Evolutionary conservation across 2,888 invertebrate genomes (phyloP), one percentile per base, ranked within the genome.

Genomic region (Portevinia maculata): DNA sequence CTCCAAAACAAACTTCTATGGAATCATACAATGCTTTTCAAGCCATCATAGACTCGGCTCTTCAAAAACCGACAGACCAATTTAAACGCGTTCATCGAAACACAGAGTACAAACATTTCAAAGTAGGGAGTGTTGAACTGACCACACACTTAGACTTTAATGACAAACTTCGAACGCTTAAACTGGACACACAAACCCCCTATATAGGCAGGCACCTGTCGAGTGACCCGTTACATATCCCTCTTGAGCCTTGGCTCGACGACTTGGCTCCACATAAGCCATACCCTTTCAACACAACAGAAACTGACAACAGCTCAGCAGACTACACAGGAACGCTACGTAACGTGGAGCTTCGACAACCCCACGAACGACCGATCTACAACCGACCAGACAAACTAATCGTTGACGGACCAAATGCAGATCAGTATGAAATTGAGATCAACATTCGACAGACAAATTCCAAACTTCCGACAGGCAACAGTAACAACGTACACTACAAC

Each of bases 371-470:
- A 84, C 88, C 88, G 3, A 79, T 84, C 3, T 87, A 89, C 37
- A 85, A 86, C 11, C 85, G 86, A 44, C 89, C 88, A 1, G 89
- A 89, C 39, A 89, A 90, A 74, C 86, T 90, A 8, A 75, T 89
- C 15, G 86, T 90, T 0, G 88, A 88, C 59, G 87, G 88, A 75
- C 87, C 88, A 0, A 87, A 87, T 34, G 75, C 88, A 1, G 88
- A 89, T 65, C 89, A 89, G 28, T 91, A 90, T 78, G 90, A 91
- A 86, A 91, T 91, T 32, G 91, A 91, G 85, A 91, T 91, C 5
- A 91, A 90, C 64, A 91, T 91, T 50, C 84, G 89, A 86, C 90
- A 89, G 75, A 88, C 89, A 3, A 89, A 89, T 69, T 88, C 88
- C 65, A 84, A 52, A 39, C 87, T 83, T 32, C 86, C 86, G 76